Conservation (phyloP, 2,113 vertebrate genomes). For the Aspiorhynchus laticeps region DNA sequence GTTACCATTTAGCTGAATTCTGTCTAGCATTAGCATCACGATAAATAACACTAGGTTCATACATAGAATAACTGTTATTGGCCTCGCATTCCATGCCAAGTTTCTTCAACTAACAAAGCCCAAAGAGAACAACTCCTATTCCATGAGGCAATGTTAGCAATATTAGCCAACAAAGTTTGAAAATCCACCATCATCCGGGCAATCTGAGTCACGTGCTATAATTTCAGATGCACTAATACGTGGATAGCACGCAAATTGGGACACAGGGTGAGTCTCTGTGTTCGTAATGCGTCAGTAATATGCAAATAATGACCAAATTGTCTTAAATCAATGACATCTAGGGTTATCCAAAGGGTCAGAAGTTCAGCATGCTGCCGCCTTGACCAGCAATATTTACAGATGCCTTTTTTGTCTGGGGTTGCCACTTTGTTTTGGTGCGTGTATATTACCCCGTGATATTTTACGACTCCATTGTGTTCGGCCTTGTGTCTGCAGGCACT, state of each 20-base stretch:
- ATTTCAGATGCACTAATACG: background rate
- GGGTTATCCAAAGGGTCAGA: constrained; percentile 67
- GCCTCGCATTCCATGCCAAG: background rate
- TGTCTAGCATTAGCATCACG: background rate
- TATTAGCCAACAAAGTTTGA: background rate
- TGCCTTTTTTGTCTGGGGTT: constrained; percentile 54
- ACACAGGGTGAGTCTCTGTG: background rate
- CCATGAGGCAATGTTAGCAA: background rate
- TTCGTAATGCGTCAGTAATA: constrained; percentile 31
- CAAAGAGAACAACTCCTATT: background rate
- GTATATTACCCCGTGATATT: constrained; percentile 68
- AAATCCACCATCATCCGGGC: background rate
- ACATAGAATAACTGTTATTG: background rate
- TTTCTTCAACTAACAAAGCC: background rate
- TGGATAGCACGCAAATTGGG: background rate
- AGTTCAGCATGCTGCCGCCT: constrained; percentile 70
- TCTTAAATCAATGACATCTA: constrained; percentile 64
- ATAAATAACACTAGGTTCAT: background rate
- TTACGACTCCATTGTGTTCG: constrained; percentile 71
- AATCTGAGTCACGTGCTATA: background rate
- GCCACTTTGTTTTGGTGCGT: constrained; percentile 64
- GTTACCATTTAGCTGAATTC: background rate
- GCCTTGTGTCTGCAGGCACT: constrained; percentile 31
- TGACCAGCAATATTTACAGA: constrained; percentile 67
- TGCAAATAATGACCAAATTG: constrained; percentile 64